A percentile compares a stretch with the other conserved stretches of the same genome.
Evolutionary conservation across 2,113 vertebrate genomes (phyloP).

Genomic region (Engraulis encrasicolus): DNA sequence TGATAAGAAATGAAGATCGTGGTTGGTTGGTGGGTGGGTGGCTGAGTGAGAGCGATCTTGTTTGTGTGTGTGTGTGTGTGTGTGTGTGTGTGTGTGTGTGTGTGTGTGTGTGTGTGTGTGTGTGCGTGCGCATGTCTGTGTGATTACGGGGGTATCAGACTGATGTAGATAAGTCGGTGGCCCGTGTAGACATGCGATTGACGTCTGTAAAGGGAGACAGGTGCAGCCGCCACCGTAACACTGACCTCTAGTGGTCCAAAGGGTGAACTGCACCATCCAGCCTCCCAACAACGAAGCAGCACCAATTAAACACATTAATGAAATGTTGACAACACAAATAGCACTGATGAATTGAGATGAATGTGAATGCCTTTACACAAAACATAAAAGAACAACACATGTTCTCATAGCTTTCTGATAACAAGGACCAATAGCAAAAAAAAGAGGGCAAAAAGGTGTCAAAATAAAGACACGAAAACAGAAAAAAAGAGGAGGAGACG

Average conservation of each 20-base stretch:
- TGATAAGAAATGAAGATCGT: too few relatives aligned
- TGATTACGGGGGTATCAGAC: not conserved
- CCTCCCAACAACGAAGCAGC: constrained; percentile 46
- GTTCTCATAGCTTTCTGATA: too few relatives aligned
- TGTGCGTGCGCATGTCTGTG: not conserved
- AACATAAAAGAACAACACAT: too few relatives aligned
- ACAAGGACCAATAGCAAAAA: too few relatives aligned
- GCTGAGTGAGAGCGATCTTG: not conserved
- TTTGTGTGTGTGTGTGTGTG: constrained; percentile 8
- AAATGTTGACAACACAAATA: too few relatives aligned
- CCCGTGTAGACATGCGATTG: not conserved
- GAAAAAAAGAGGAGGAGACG: not conserved
- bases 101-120: not conserved
- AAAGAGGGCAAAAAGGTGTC: not conserved
- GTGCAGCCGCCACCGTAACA: not conserved
- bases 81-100: not conserved
- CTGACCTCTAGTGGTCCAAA: constrained; percentile 32
- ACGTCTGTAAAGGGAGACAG: not conserved
- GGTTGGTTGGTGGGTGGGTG: not conserved
- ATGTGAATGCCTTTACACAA: too few relatives aligned
- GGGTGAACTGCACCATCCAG: not conserved
- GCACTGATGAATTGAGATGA: too few relatives aligned
- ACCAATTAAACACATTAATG: not conserved
- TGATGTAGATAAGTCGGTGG: not conserved
- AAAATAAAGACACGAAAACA: too few relatives aligned